These are phyloP conservation scores for Drosophila albomicans DNA, from an alignment of 1,140 invertebrate species.

Conservation along the genomic window DNA sequence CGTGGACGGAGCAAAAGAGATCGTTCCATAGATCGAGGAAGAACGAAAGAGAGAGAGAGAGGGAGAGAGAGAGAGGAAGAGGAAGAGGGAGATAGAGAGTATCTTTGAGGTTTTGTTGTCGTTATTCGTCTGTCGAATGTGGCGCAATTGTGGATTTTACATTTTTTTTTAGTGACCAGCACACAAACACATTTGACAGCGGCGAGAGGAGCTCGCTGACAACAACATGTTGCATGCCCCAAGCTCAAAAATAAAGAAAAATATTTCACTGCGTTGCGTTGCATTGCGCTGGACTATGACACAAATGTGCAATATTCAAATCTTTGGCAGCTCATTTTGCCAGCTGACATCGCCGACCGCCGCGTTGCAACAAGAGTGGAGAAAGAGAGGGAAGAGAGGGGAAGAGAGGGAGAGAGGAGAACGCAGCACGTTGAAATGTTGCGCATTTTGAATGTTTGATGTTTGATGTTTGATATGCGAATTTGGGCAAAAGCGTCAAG, in stretches of 20 bases:
- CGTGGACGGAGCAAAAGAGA: conserved; percentile 14
- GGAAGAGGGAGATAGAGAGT: neutral
- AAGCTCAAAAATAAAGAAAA: conserved; percentile 23
- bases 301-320: conserved; percentile 73
- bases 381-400: neutral
- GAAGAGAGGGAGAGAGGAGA: neutral
- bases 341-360: conserved; percentile 37
- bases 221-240: conserved; percentile 64
- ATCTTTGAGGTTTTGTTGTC: conserved; percentile 40
- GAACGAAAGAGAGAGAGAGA: neutral
- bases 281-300: conserved; percentile 37
- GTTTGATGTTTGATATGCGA: conserved; percentile 72
- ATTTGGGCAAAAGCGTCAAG: conserved; percentile 76
- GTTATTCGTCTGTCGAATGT: conserved; percentile 66
- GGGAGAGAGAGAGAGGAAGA: neutral
- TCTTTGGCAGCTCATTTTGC: conserved; percentile 63
- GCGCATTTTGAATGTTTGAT: conserved; percentile 73
- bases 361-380: neutral
- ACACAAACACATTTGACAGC: conserved; percentile 65
- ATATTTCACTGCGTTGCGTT: conserved; percentile 28
- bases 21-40: conserved; percentile 1
- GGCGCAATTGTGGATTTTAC: conserved; percentile 65
- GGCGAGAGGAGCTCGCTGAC: conserved; percentile 22
- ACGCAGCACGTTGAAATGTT: conserved; percentile 67
- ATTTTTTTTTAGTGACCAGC: conserved; percentile 35